Evolutionary conservation across 2,888 invertebrate genomes (phyloP), one percentile per base, ranked within the genome.

Genomic region (Dicranocentrus wangi): DNA sequence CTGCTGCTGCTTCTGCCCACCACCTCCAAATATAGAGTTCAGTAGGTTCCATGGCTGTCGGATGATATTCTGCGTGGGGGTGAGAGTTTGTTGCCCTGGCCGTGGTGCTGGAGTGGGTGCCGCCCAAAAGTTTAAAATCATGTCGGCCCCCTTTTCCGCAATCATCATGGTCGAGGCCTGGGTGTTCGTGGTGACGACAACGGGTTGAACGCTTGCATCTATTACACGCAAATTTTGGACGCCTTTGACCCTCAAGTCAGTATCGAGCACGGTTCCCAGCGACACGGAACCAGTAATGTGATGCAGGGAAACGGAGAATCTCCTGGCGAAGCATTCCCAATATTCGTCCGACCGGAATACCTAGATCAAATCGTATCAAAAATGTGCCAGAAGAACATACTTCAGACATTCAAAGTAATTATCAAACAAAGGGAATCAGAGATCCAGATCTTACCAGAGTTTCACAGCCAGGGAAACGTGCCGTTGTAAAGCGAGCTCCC

Each of bases 211-310:
- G 5, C 82, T 82, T 19, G 78, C 63, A 53, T 85, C 85, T 2
- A 85, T 68, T 0, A 84, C 84, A 23, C 86, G 39, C 5, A 86
- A 28, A 23, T 75, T 73, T 23, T 63, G 47, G 0, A 72, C 71
- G 2, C 85, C 84, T 28, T 47, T 55, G 2, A 86, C 85, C 47
- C 82, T 61, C 10, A 86, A 58, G 32, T 84, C 53, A 0, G 84
- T 27, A 66, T 86, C 86, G 7, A 86, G 85, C 1, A 84, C 84
- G 19, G 47, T 63, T 1, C 84, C 84, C 82, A 86, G 82, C 0
- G 82, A 25, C 43, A 77, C 71, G 0, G 83, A 82, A 0, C 84
- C 84, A 15, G 75, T 78, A 10, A 83, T 70, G 55, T 86, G 85
- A 71, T 85, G 85, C 0, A 85, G 23, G 8, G 82, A 84, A 13